These are phyloP conservation scores for Adrianichthys oophorus DNA, from an alignment of 2,797 vertebrate species.

Conservation along the genomic window DNA sequence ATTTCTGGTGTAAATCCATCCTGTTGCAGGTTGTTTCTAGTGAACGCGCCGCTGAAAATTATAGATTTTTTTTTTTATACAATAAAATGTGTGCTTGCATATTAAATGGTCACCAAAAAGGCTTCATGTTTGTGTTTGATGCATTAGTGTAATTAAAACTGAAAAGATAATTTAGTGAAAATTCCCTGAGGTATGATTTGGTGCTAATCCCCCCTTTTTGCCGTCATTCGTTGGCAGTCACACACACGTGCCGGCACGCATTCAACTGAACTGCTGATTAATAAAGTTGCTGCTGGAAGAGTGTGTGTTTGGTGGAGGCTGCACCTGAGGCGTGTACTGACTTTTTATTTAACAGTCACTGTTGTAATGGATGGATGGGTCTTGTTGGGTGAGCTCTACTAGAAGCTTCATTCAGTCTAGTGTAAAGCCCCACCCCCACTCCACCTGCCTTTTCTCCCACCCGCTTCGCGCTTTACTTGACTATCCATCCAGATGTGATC, in stretches of 20 bases:
- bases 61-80: conserved; percentile 41
- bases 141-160: conserved; percentile 78
- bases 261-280: conserved; percentile 58
- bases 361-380: conserved; percentile 44
- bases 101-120: conserved; percentile 68
- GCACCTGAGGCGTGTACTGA: conserved; percentile 18
- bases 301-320: conserved; percentile 15
- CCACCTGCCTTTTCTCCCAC: conserved; percentile 10
- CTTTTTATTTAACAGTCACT: background rate
- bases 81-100: conserved; percentile 58
- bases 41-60: conserved; percentile 45
- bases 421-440: conserved; percentile 18
- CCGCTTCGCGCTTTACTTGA: conserved; percentile 39
- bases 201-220: conserved; percentile 54
- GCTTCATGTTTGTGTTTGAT: conserved; percentile 58
- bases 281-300: conserved; percentile 16
- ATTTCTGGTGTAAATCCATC: conserved; percentile 35
- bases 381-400: conserved; percentile 41
- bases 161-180: conserved; percentile 69
- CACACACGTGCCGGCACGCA: conserved; percentile 39
- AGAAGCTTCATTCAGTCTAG: conserved; percentile 48
- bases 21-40: conserved; percentile 32
- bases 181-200: conserved; percentile 73
- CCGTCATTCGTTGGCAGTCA: conserved; percentile 29
- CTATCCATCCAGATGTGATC: conserved; percentile 67